Conservation (phyloP, 2,888 invertebrate species). For the Noctua fimbriata region DNA sequence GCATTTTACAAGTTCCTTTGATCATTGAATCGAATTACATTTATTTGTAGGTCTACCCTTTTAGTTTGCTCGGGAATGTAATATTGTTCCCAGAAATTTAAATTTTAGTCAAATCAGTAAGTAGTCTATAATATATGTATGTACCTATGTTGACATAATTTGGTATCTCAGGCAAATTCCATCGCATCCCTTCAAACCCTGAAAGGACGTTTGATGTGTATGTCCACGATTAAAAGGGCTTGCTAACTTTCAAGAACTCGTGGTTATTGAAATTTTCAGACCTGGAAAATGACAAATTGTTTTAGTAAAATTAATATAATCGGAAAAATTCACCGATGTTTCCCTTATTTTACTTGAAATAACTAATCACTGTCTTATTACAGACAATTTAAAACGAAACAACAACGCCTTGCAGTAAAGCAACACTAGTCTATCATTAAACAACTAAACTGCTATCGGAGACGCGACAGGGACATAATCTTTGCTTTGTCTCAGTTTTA, state of each 20-base stretch:
- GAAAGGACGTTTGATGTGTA: background rate
- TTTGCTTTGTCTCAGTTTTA: slow-evolving; percentile 56
- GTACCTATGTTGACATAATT: background rate
- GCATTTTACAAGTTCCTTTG: slow-evolving; percentile 34
- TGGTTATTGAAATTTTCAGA: background rate
- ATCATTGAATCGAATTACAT: slow-evolving; percentile 42
- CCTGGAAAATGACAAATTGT: background rate
- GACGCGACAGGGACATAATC: slow-evolving; percentile 38
- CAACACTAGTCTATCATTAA: slow-evolving; percentile 29
- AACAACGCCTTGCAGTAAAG: slow-evolving; percentile 10
- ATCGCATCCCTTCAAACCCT: background rate
- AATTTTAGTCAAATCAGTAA: slow-evolving; percentile 3
- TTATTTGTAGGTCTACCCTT: slow-evolving; percentile 17
- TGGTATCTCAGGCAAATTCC: background rate
- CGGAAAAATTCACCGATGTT: background rate
- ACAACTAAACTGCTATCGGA: slow-evolving; percentile 32
- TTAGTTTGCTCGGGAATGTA: slow-evolving; percentile 15
- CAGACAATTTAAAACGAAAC: slow-evolving; percentile 4
- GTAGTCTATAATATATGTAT: background rate
- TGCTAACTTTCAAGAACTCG: background rate
- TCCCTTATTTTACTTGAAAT: background rate
- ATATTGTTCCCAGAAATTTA: background rate
- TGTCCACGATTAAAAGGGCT: background rate
- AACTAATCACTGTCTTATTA: slow-evolving; percentile 1
- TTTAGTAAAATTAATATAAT: background rate